These are phyloP conservation scores for Bombus sibiricus DNA, from an alignment of 1,140 invertebrate species.

Conservation along the genomic window DNA sequence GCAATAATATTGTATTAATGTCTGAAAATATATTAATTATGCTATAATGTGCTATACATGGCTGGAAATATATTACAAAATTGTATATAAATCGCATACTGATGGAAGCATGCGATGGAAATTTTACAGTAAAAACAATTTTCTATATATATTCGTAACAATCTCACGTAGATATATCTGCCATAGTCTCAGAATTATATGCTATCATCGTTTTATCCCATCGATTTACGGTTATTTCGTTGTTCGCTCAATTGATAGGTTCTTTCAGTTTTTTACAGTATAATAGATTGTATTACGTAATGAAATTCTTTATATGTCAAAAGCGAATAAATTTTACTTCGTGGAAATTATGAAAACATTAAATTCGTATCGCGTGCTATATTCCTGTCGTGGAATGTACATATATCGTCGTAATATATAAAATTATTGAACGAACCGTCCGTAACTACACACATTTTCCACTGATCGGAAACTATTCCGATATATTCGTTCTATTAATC, in stretches of 20 bases:
- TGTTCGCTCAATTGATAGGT: not conserved
- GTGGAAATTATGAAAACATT: not conserved
- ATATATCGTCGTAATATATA: not conserved
- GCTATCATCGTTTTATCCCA: not conserved
- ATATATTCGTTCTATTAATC: slow-evolving; percentile 30
- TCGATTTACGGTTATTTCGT: not conserved
- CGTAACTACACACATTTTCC: not conserved
- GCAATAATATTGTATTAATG: too few relatives aligned
- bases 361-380: not conserved
- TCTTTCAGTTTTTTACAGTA: not conserved
- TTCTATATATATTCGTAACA: too few relatives aligned
- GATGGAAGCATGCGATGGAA: too few relatives aligned
- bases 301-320: not conserved
- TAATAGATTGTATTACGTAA: not conserved
- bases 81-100: too few relatives aligned
- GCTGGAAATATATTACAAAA: too few relatives aligned
- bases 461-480: not conserved
- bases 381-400: not conserved
- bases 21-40: too few relatives aligned
- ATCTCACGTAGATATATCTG: too few relatives aligned
- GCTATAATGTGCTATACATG: too few relatives aligned
- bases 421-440: slow-evolving; percentile 7
- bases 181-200: not conserved
- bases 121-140: too few relatives aligned
- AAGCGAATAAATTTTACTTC: not conserved